Conservation (phyloP, 2,797 vertebrate genomes). For the Syndactyla subalaris region DNA sequence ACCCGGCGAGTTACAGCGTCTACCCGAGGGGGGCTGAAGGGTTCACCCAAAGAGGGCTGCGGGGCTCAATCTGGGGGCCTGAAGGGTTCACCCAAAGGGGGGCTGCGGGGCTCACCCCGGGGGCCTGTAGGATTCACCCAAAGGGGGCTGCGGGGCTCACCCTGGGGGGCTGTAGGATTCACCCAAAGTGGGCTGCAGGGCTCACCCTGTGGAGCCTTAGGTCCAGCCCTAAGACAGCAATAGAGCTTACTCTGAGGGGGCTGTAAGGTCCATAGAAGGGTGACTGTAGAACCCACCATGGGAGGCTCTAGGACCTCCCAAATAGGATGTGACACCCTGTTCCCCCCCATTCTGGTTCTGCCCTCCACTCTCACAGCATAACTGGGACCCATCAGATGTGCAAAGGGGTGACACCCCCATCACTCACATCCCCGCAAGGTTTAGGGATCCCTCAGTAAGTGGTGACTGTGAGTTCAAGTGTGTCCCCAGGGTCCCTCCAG, state of each 20-base stretch:
- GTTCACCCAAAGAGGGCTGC: too few species aligned
- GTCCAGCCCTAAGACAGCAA: not conserved
- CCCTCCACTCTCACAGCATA: fast-evolving
- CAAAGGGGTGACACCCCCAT: not conserved
- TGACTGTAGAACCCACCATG: not conserved
- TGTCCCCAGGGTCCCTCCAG: not conserved
- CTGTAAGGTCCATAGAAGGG: fast-evolving
- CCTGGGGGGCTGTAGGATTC: fast-evolving
- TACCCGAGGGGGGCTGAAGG: not conserved
- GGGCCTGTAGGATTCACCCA: not conserved
- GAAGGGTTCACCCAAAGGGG: not conserved
- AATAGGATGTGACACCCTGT: not conserved
- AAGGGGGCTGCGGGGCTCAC: not conserved
- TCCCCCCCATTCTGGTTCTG: not conserved
- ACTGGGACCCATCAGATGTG: not conserved
- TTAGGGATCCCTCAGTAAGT: not conserved
- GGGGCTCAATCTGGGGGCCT: not conserved
- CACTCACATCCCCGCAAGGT: not conserved
- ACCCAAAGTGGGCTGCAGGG: not conserved
- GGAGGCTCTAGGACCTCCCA: not conserved
- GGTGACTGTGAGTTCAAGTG: fast-evolving
- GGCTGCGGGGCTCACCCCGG: not conserved
- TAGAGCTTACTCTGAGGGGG: not conserved
- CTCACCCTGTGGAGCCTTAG: not conserved
- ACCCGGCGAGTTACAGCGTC: too few species aligned